These are phyloP conservation scores for Drosophila quinaria DNA, from an alignment of 2,888 invertebrate genomes.

Conservation along the genomic window DNA sequence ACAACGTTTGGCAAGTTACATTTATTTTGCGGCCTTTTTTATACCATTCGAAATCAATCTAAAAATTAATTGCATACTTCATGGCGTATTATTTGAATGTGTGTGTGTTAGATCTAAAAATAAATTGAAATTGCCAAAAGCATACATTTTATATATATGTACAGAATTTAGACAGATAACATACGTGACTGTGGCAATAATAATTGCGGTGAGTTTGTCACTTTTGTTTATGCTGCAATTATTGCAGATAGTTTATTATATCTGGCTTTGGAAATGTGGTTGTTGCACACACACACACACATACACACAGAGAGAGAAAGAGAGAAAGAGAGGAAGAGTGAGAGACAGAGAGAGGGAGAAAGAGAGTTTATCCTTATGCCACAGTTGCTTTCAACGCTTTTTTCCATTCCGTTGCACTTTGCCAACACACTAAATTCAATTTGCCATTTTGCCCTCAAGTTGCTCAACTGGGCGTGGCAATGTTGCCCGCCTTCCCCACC, in stretches of 20 bases:
- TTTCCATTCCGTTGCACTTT: slow-evolving; percentile 75
- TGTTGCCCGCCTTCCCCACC: slow-evolving; percentile 7
- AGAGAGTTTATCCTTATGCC: slow-evolving; percentile 29
- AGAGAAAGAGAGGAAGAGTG: no score
- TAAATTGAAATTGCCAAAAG: slow-evolving; percentile 41
- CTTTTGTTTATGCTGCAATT: slow-evolving; percentile 59
- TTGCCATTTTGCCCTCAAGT: slow-evolving; percentile 73
- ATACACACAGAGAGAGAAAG: slow-evolving; percentile 1
- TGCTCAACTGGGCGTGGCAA: slow-evolving; percentile 47
- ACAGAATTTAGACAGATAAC: background rate
- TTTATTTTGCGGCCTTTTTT: slow-evolving; percentile 50
- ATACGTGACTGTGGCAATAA: slow-evolving; percentile 6
- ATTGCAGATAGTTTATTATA: slow-evolving; percentile 58
- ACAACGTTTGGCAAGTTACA: slow-evolving; percentile 43
- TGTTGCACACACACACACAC: slow-evolving; percentile 11
- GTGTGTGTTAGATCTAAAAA: slow-evolving; percentile 8
- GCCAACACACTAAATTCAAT: slow-evolving; percentile 69
- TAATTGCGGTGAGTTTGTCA: slow-evolving; percentile 59
- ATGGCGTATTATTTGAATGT: slow-evolving; percentile 23
- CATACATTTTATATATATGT: slow-evolving; percentile 1
- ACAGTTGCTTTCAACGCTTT: slow-evolving; percentile 56
- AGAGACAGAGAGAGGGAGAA: no score
- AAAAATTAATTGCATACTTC: slow-evolving; percentile 78
- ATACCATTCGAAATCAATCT: slow-evolving; percentile 78
- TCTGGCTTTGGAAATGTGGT: slow-evolving; percentile 30